A percentile compares a stretch with the other conserved stretches of the same genome.
Conservation (phyloP, 2,113 vertebrate genomes). For the Hiodon alosoides region DNA sequence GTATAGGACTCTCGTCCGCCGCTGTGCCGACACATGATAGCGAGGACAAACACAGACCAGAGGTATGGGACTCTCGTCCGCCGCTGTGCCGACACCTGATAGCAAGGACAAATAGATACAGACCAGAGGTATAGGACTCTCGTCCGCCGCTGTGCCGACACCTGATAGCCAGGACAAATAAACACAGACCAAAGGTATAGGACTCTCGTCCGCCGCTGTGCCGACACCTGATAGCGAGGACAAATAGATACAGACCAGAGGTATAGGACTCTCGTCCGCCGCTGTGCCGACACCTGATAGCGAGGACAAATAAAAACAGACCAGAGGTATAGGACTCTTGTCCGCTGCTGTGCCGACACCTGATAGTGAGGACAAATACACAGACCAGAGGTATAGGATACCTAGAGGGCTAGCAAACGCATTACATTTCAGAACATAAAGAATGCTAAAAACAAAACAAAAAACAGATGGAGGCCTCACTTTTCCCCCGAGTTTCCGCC, state of each 20-base stretch:
- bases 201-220: constrained; percentile 61
- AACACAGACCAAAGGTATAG: too few species aligned
- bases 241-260: not conserved
- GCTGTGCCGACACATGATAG: too few species aligned
- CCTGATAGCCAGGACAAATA: too few species aligned
- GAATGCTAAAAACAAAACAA: too few species aligned
- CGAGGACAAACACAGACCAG: too few species aligned
- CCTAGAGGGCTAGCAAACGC: too few species aligned
- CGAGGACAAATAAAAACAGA: not conserved
- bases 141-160: too few species aligned
- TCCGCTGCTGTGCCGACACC: constrained; percentile 42
- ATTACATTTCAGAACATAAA: too few species aligned
- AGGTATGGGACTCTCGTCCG: constrained; percentile 70
- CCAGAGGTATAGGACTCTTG: too few species aligned
- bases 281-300: too few species aligned
- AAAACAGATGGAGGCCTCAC: too few species aligned
- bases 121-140: not conserved
- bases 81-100: constrained; percentile 31
- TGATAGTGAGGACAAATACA: not conserved
- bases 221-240: constrained; percentile 4
- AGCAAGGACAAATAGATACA: not conserved
- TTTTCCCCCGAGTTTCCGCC: too few species aligned
- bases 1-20: not conserved
- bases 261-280: not conserved
- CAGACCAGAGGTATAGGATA: not conserved